Evolutionary conservation across 2,113 vertebrate species (phyloP), one percentile per base, ranked within the genome.

Genomic region (Cynopterus brachyotis): DNA sequence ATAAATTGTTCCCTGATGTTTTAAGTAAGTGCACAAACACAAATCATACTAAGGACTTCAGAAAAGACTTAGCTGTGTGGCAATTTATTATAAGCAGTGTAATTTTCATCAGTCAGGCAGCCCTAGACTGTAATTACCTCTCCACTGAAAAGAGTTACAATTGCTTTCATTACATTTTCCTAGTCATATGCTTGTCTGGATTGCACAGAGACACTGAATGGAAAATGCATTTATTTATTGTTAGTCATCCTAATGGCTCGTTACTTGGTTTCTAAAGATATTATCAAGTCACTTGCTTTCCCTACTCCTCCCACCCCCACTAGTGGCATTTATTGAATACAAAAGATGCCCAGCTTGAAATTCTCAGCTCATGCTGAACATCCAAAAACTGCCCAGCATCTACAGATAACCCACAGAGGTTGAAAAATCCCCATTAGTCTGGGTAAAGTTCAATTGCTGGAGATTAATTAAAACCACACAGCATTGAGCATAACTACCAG

Each of bases 1-100:
- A 97, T 97, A 98, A 98, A 98, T 96, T 97, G 95, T 96, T 98
- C 97, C 98, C 97, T 96, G 98, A 98, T 97, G 98, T 97, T 97
- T 98, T 98, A 97, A 98, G 97, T 95, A 94, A 98, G 95, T 95
- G 94, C 95, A 98, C 97, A 98, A 98, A 98, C 60, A 91, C 97
- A 97, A 98, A 97, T 60, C 93, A 96, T 96, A 91, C 97, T 92
- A 96, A 96, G 59, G 97, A 94, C 96, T 85, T 94, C 95, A 98
- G 96, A 94, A 97, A 98, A 98, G 92, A 88, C 76, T 97, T 96
- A 85, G 53, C 95, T 96, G 89, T 94, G 95, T 78, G 95, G 92
- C 95, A 94, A 95, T 96, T 95, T 95, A 97, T 97, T 98, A 96
- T 95, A 97, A 97, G 97, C 96, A 93, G 91, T 95, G 40, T 89